Conservation (phyloP, 2,797 vertebrate species). For the Myripristis murdjan region DNA sequence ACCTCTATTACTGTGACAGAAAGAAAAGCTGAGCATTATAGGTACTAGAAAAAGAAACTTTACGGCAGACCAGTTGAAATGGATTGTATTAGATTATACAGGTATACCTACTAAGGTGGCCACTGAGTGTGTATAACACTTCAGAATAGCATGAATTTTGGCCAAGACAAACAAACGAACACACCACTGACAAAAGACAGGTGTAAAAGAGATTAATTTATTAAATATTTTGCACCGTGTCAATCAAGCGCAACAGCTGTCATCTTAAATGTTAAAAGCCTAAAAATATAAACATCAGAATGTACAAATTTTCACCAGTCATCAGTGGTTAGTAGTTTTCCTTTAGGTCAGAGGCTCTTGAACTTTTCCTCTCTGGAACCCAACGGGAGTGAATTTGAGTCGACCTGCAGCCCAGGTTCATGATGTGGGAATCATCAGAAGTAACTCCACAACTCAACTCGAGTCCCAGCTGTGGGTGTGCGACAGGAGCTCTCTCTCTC, state of each 20-base stretch:
- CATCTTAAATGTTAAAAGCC: slow-evolving; percentile 11
- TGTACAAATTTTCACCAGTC: slow-evolving; percentile 3
- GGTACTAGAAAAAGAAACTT: too few species aligned
- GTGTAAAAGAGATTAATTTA: slow-evolving; percentile 43
- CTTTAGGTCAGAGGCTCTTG: background rate
- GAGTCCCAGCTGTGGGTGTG: too few species aligned
- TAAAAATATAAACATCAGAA: slow-evolving; percentile 24
- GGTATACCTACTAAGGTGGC: too few species aligned
- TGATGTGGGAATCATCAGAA: too few species aligned
- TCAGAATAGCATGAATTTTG: background rate
- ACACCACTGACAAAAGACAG: background rate
- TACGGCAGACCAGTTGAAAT: too few species aligned
- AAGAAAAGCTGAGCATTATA: too few species aligned
- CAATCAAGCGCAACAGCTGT: slow-evolving; percentile 4
- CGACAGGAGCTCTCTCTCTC: too few species aligned
- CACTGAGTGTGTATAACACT: background rate
- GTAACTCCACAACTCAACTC: too few species aligned
- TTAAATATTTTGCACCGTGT: slow-evolving; percentile 43
- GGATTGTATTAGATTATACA: too few species aligned
- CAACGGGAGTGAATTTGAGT: too few species aligned
- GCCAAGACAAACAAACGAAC: background rate
- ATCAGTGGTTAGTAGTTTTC: background rate
- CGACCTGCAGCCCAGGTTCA: too few species aligned
- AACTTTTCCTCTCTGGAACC: background rate
- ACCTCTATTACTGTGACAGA: too few species aligned